These are phyloP conservation scores for Apis laboriosa DNA, from an alignment of 1,140 invertebrate species.

Conservation along the genomic window DNA sequence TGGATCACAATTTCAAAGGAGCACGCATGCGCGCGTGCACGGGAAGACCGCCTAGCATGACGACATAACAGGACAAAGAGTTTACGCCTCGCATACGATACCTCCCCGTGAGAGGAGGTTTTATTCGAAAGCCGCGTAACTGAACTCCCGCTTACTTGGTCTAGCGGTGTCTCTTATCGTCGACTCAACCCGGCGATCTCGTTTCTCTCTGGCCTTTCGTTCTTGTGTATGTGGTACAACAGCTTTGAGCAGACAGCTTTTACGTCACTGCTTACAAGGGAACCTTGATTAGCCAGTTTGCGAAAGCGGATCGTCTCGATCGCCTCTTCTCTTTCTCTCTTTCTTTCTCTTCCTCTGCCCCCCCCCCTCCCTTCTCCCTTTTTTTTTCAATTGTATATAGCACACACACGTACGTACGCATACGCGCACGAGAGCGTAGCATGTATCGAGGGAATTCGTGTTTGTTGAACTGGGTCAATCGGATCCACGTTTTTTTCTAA, in stretches of 20 bases:
- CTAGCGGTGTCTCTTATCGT: constrained; percentile 54
- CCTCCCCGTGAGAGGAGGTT: constrained; percentile 54
- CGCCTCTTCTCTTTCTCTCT: not conserved
- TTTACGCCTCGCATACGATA: constrained; percentile 77
- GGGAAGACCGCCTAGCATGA: constrained; percentile 67
- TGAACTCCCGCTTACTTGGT: constrained; percentile 60
- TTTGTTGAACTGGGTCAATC: constrained; percentile 17
- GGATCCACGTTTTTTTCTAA: constrained; percentile 11
- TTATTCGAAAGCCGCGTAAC: constrained; percentile 67
- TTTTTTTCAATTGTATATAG: no score
- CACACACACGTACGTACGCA: no score
- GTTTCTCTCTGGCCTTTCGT: constrained; percentile 11
- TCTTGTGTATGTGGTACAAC: not conserved
- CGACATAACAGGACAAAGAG: constrained; percentile 79
- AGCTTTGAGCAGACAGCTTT: constrained; percentile 4
- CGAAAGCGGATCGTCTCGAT: constrained; percentile 19
- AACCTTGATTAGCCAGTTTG: constrained; percentile 22
- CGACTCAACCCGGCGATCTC: constrained; percentile 14
- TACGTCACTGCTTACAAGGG: constrained; percentile 2
- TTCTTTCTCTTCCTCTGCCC: no score
- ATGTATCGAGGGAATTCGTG: no score
- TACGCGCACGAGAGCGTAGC: no score
- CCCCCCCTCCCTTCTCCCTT: not conserved
- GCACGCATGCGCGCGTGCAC: not conserved
- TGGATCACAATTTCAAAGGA: constrained; percentile 12